Evolutionary conservation across 2,113 vertebrate species (phyloP), one percentile per base, ranked within the genome.

Genomic region (Choloepus hoffmanni): DNA sequence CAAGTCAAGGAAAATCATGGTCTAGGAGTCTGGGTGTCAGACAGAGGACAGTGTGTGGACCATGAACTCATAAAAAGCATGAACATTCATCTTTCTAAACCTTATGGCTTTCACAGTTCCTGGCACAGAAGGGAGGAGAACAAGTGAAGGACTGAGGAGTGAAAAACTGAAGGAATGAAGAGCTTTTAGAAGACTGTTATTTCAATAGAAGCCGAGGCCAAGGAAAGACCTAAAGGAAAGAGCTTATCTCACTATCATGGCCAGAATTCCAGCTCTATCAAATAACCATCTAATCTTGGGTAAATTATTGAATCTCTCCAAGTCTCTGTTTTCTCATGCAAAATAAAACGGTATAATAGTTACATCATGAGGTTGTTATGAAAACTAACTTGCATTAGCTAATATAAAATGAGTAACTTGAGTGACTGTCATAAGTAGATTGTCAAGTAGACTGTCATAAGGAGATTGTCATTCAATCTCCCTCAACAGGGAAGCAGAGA

Each of bases 311-410:
- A 86, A 90, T 33, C 16, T 68, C 67, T 76, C 16, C 7, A 33
- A 95, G 13, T 15, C 18, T 73, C 58, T n/a, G 36, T 33, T 92
- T 72, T n/a, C 26, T 68, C 53, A 60, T 58, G 13, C 16, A 74
- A 55, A 55, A 55, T 70, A 81, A 85, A 85, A 67, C 67, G 76
- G 19, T 28, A 12, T 45, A 91, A 73, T 58, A 70, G 55, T 93
- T 82, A 87, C 36, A 40, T 81, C 62, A 36, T 28, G 77, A 3
- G 7, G 48, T 62, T 92, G 43, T 78, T 85, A 36, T 36, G 30
- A 91, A 45, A 85, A 84, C 15, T 67, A 78, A 92, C 48, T 72
- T 81, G 70, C 24, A 85, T 58, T 43, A 81, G 78, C 13, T 95
- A 78, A 67, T 15, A 19, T 23, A 82, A 15, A 84, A 48, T 43